phyloP scores from a whole-genome alignment of 2,888 invertebrate genomes.

The Epicampocera succincta region DNA sequence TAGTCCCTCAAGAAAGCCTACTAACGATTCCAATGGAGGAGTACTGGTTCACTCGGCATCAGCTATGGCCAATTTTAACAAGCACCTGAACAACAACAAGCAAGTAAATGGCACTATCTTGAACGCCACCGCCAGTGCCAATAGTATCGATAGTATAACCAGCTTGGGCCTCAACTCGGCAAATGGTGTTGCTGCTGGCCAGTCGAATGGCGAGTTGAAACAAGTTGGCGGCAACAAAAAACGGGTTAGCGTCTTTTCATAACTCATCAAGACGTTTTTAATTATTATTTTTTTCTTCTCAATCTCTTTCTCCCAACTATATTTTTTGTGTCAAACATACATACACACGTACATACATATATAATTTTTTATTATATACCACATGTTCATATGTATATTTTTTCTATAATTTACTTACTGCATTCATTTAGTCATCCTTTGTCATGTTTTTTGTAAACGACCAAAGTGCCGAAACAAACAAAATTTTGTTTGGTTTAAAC shows the following conservation, averaged over 20 bases:
- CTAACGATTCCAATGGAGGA: conserved; percentile 48
- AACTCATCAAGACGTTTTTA: conserved; percentile 59
- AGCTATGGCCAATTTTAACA: conserved; percentile 53
- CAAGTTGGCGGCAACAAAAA: conserved; percentile 77
- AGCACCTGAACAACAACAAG: conserved; percentile 42
- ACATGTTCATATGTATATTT: conserved; percentile 3
- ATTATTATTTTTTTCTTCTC: conserved; percentile 31
- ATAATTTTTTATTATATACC: conserved; percentile 5
- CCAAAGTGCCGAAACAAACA: conserved; percentile 19
- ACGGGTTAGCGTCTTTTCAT: conserved; percentile 78
- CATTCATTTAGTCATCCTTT: conserved; percentile 17
- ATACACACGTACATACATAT: neutral
- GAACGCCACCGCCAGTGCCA: conserved; percentile 67
- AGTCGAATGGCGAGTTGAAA: conserved; percentile 77
- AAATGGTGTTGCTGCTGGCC: conserved; percentile 70
- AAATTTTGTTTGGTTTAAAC: conserved; percentile 41
- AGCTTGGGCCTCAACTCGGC: conserved; percentile 69
- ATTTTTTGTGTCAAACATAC: conserved; percentile 26
- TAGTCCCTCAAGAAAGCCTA: conserved; percentile 50
- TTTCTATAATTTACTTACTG: conserved; percentile 10
- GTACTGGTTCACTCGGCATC: conserved; percentile 64
- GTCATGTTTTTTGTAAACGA: conserved; percentile 45
- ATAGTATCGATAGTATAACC: conserved; percentile 73
- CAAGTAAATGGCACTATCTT: conserved; percentile 63
- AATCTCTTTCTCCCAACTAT: conserved; percentile 21